These are phyloP conservation scores for Artibeus lituratus DNA, from an alignment of 2,797 vertebrate genomes.

Conservation along the genomic window DNA sequence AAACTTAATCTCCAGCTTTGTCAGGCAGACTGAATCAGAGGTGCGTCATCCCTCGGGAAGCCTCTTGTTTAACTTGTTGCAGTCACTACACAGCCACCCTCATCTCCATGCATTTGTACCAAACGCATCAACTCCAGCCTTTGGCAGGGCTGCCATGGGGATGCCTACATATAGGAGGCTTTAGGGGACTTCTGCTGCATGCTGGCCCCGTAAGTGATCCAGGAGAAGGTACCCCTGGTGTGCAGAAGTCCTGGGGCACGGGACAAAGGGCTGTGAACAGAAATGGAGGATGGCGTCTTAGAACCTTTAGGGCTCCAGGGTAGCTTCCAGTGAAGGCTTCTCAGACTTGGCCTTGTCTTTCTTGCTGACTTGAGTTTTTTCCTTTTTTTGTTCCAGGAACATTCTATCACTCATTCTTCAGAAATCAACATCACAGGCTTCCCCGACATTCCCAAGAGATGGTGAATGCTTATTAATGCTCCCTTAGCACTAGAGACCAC, in stretches of 20 bases:
- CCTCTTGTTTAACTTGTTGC: slow-evolving; percentile 65
- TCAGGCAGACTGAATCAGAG: slow-evolving; percentile 76
- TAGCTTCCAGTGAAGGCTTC: background rate
- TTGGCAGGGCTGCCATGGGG: background rate
- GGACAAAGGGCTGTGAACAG: background rate
- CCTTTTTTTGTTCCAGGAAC: background rate
- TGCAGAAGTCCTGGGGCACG: background rate
- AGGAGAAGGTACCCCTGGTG: background rate
- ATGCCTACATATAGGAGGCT: background rate
- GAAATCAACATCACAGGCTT: background rate
- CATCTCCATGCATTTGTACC: background rate
- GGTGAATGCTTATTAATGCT: background rate
- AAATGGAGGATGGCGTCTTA: background rate
- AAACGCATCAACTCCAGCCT: background rate
- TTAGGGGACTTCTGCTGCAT: background rate
- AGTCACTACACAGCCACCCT: background rate
- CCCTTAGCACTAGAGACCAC: background rate
- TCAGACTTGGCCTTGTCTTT: background rate
- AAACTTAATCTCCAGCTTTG: slow-evolving; percentile 74
- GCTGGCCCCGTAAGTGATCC: background rate
- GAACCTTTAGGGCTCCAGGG: background rate
- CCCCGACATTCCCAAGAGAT: background rate
- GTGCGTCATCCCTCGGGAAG: slow-evolving; percentile 72
- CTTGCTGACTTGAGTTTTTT: background rate
- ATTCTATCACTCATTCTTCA: background rate